Conservation (phyloP, 92 coral and sea anemone species). For the Isaurus tuberculatus region DNA sequence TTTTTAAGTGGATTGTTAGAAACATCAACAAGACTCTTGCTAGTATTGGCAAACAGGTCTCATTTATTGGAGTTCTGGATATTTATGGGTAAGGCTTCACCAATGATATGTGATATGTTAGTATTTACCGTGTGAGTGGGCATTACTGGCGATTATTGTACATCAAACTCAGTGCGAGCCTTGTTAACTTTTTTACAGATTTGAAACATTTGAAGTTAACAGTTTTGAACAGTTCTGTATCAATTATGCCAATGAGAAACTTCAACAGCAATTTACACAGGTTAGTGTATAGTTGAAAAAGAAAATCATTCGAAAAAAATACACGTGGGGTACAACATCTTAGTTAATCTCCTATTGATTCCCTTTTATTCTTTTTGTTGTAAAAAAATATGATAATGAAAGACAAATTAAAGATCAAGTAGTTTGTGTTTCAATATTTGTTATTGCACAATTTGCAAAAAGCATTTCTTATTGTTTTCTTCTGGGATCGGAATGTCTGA, state of each 20-base stretch:
- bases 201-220: slow-evolving; percentile 96
- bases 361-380: no score
- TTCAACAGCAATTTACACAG: slow-evolving; percentile 98
- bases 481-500: no score
- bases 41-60: slow-evolving; percentile 71
- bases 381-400: no score
- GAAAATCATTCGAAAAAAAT: no score
- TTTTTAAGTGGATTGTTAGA: slow-evolving; percentile 90
- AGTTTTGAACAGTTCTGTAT: slow-evolving; percentile 99
- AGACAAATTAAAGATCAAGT: no score
- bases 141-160: background rate
- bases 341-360: no score
- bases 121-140: background rate
- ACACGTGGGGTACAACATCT: no score
- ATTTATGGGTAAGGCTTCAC: slow-evolving; percentile 87
- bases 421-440: no score
- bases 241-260: slow-evolving; percentile 96
- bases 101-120: background rate
- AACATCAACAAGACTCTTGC: slow-evolving; percentile 88
- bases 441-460: no score
- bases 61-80: slow-evolving; percentile 96
- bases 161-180: background rate
- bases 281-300: slow-evolving; percentile 40
- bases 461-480: no score
- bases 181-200: slow-evolving; percentile 58